Base-by-base conservation (phyloP, 2,113 vertebrate species). In the Sula dactylatra region DNA sequence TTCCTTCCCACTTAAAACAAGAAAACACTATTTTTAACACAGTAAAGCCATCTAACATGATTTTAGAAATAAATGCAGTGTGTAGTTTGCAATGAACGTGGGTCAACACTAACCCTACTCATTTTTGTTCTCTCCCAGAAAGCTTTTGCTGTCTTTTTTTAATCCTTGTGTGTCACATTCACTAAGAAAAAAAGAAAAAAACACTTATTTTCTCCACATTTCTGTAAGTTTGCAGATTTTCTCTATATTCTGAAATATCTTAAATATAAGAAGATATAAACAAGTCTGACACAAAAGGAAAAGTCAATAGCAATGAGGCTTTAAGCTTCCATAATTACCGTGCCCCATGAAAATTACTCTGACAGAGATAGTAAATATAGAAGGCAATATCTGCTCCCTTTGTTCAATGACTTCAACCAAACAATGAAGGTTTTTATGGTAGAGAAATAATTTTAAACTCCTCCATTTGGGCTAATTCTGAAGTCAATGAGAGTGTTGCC, bases 191-290 rank as follows among this genome's bases (percentile, higher is more conserved):
- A 72, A 69, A 55, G 70, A 16, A n/a, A 12, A 81, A 36, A 61
- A 5, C 64, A 14, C 31, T 88, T 50, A 22, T 49, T 78, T 93
- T 76, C 55, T 71, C 67, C 12, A 70, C 27, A 80, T 64, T 74
- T 79, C 47, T 69, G 6, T 54, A 78, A 58, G 7, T 90, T 87
- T 93, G 17, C 27, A 82, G 77, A 69, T 84, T 92, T 87, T 64
- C 13, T 5, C 8, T 58, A 13, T 76, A 26, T 42, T 64, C 66
- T 54, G 73, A 92, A 90, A 56, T 40, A 62, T 66, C 69, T 96
- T 17, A 87, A 66, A 45, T 85, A 34, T 49, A 92, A 90, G 72
- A 72, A 95, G 79, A 69, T 50, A 21, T 86, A 95, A 95, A 89
- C n/a, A 49, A 62, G 40, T 49, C 44, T 94, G 66, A 84, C 66